phyloP scores from a whole-genome alignment of 2,797 vertebrate genomes.

The Mastacembelus armatus region DNA sequence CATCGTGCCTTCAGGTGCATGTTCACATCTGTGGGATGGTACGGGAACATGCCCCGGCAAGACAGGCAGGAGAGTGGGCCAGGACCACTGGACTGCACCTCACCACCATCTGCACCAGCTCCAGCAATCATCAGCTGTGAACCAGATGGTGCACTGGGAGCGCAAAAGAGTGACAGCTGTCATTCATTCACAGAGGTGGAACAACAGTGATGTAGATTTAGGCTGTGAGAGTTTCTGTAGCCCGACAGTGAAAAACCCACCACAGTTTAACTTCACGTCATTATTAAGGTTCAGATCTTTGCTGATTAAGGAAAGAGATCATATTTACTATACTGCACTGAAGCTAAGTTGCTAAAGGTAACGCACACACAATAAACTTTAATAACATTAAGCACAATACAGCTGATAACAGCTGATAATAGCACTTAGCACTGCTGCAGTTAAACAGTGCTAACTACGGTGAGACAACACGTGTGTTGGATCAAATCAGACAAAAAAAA shows the following conservation, averaged over 20 bases:
- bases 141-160: slow-evolving; percentile 65
- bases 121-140: slow-evolving; percentile 36
- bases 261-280: no score
- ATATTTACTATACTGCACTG: no score
- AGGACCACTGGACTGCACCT: slow-evolving; percentile 15
- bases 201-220: slow-evolving; percentile 4
- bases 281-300: neutral
- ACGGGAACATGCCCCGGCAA: slow-evolving; percentile 47
- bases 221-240: neutral
- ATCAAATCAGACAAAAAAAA: neutral
- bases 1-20: slow-evolving; percentile 45
- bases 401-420: neutral
- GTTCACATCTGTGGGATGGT: slow-evolving; percentile 22
- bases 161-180: slow-evolving; percentile 69
- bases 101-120: slow-evolving; percentile 29
- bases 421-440: neutral
- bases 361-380: neutral
- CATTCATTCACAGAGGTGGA: slow-evolving; percentile 65
- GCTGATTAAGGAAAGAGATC: no score
- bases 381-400: neutral
- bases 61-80: slow-evolving; percentile 8
- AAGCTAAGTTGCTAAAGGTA: neutral
- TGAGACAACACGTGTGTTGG: neutral
- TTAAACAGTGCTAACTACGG: neutral
- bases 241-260: neutral